Percentiles rank a stretch among this genome's conserved stretches.
Evolutionary conservation across 2,888 invertebrate genomes (phyloP).

Genomic region (Caradrina kadenii): DNA sequence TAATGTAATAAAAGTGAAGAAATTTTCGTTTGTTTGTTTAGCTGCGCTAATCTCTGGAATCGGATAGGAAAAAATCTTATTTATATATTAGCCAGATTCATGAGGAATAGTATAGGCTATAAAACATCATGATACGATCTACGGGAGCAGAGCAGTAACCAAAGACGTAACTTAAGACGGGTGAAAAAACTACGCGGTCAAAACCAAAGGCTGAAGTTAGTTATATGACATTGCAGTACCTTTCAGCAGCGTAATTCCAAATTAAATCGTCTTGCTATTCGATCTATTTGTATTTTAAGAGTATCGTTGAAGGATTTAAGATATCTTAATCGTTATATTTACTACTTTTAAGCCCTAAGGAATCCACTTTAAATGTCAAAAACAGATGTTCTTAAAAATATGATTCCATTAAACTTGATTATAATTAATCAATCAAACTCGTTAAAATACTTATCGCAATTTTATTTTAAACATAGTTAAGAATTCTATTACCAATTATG

Average conservation of each 20-base stretch:
- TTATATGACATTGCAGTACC: constrained; percentile 10
- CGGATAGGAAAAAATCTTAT: no score
- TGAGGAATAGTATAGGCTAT: no score
- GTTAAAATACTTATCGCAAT: neutral
- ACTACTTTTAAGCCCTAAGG: neutral
- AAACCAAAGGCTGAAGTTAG: no score
- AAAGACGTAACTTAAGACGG: no score
- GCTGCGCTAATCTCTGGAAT: no score
- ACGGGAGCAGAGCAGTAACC: no score
- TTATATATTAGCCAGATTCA: no score
- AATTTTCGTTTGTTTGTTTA: no score
- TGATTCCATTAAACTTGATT: neutral
- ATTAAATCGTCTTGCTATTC: constrained; percentile 20
- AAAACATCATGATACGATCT: no score
- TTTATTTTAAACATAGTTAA: neutral
- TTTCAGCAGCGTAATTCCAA: constrained; percentile 11
- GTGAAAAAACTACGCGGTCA: no score
- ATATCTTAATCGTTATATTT: neutral
- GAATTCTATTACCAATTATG: no score
- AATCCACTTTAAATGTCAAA: constrained; percentile 39
- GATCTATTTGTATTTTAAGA: neutral
- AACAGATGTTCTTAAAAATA: constrained; percentile 16
- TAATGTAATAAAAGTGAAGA: no score
- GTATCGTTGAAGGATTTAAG: neutral
- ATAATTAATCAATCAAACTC: neutral